These are phyloP conservation scores for Cremastinae sp. DNA, from an alignment of 2,888 invertebrate genomes.

Conservation along the genomic window DNA sequence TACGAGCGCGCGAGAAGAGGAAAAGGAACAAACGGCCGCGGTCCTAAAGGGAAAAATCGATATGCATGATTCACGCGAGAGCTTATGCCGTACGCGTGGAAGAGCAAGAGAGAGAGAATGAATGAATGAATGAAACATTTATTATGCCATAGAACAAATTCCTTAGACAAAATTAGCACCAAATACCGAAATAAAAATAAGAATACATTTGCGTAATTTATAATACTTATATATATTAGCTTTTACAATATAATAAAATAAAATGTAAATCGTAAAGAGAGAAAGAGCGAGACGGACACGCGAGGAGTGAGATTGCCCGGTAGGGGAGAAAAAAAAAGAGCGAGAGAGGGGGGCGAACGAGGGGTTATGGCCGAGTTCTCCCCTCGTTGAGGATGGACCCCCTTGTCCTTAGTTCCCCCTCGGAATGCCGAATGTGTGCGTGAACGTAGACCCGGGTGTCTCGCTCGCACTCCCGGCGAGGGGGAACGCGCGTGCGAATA, in stretches of 20 bases:
- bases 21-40: slow-evolving; percentile 61
- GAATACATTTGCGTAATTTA: too few relatives aligned
- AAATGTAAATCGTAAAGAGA: too few relatives aligned
- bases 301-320: slow-evolving; percentile 59
- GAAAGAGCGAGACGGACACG: too few relatives aligned
- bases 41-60: slow-evolving; percentile 77
- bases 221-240: too few relatives aligned
- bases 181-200: too few relatives aligned
- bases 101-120: slow-evolving; percentile 18
- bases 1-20: slow-evolving; percentile 31
- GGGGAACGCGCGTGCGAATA: slow-evolving; percentile 50
- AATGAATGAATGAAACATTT: too few relatives aligned
- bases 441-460: slow-evolving; percentile 32
- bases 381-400: slow-evolving; percentile 71
- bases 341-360: slow-evolving; percentile 61
- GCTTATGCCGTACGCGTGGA: slow-evolving; percentile 43
- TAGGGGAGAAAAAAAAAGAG: slow-evolving; percentile 46
- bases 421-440: slow-evolving; percentile 12
- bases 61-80: slow-evolving; percentile 80
- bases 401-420: slow-evolving; percentile 68
- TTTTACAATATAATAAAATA: too few relatives aligned
- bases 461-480: slow-evolving; percentile 50
- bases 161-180: too few relatives aligned
- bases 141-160: too few relatives aligned
- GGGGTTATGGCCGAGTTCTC: slow-evolving; percentile 64